A percentile compares a stretch with the other conserved stretches of the same genome.
phyloP scores from a whole-genome alignment of 92 coral and sea anemone species.

The Metridium senile region DNA sequence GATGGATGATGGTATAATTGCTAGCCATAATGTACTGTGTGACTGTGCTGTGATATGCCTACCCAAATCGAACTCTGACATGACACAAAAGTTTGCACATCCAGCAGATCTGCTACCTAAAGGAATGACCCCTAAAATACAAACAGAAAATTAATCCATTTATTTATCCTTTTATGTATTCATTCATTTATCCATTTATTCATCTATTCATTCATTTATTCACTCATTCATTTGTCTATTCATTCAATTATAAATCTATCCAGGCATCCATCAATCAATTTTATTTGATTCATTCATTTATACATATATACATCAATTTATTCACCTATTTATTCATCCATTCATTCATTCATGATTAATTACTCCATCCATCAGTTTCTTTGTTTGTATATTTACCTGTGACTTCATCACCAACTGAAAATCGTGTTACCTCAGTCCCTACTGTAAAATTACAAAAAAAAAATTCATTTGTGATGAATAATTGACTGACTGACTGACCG shows the following conservation, averaged over 20 bases:
- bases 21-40: no score
- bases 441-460: constrained; percentile 41
- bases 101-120: constrained; percentile 73
- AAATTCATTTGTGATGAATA: not conserved
- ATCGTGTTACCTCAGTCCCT: constrained; percentile 81
- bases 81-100: constrained; percentile 82
- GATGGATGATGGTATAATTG: no score
- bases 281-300: not conserved
- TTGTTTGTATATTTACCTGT: constrained; percentile 65
- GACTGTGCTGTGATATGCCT: constrained; percentile 8
- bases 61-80: constrained; percentile 96
- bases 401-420: constrained; percentile 95
- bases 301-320: not conserved
- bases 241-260: not conserved
- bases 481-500: not conserved
- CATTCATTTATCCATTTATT: not conserved
- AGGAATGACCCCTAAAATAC: constrained; percentile 74
- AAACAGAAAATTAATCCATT: not conserved
- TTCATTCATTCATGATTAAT: not conserved
- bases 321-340: not conserved
- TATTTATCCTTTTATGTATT: not conserved
- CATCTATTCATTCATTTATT: no score
- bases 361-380: not conserved
- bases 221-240: not conserved
- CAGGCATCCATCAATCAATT: no score